These are phyloP conservation scores for Passer domesticus DNA, from an alignment of 2,113 vertebrate species.

Conservation along the genomic window DNA sequence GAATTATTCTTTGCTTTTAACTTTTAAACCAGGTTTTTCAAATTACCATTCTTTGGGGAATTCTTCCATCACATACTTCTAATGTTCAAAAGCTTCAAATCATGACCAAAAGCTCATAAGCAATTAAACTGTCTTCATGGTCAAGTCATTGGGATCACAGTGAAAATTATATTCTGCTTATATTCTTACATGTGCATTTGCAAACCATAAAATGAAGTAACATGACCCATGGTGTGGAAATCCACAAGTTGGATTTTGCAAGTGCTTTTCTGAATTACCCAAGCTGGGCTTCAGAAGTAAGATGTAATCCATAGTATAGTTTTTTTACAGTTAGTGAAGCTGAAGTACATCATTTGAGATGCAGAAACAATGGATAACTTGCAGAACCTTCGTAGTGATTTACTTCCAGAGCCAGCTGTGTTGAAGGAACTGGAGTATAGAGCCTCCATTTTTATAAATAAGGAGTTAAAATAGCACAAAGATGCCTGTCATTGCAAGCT, in stretches of 20 bases:
- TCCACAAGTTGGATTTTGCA: background rate
- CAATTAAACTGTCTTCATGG: background rate
- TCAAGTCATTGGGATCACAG: background rate
- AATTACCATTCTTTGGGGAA: background rate
- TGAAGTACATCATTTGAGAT: background rate
- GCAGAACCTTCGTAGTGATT: background rate
- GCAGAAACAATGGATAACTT: background rate
- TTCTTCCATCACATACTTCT: background rate
- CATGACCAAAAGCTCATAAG: background rate
- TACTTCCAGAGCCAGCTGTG: background rate
- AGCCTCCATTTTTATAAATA: background rate
- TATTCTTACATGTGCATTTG: background rate
- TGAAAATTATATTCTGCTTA: background rate
- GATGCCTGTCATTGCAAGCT: background rate
- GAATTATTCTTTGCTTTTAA: background rate
- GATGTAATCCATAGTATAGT: background rate
- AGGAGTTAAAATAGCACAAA: background rate
- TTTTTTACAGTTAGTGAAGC: background rate
- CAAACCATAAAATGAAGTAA: background rate
- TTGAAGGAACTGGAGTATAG: background rate
- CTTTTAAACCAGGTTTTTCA: background rate
- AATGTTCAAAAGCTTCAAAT: background rate
- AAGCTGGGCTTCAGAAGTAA: background rate
- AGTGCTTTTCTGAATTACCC: background rate
- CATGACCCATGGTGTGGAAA: background rate